A percentile compares a stretch with the other conserved stretches of the same genome.
These are phyloP conservation scores for Smittia aterrima DNA, from an alignment of 2,888 invertebrate genomes.

Conservation along the genomic window DNA sequence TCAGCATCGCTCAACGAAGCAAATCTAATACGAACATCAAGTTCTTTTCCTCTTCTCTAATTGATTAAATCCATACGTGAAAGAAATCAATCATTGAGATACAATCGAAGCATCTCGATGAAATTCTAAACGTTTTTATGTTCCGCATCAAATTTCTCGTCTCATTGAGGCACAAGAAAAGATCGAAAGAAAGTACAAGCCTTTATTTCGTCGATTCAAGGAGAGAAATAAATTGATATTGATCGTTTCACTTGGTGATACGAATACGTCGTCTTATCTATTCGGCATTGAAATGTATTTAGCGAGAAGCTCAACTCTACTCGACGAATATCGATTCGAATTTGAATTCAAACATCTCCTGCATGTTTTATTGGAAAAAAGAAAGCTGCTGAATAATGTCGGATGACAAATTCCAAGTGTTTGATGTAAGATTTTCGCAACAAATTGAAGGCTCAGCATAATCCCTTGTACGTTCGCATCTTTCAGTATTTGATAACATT, in stretches of 20 bases:
- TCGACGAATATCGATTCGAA: not conserved
- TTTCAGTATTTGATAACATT: too few relatives aligned
- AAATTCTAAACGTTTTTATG: too few relatives aligned
- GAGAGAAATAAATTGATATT: not conserved
- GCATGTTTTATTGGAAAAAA: not conserved
- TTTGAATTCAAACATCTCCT: not conserved
- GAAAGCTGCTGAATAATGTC: not conserved
- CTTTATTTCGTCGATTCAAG: not conserved
- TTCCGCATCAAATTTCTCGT: not conserved
- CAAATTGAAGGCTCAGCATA: not conserved
- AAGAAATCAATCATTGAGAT: not conserved
- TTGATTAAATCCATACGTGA: not conserved
- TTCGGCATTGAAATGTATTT: not conserved
- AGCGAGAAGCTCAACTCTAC: not conserved
- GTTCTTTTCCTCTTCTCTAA: not conserved
- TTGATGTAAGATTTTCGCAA: not conserved
- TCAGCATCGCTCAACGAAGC: too few relatives aligned
- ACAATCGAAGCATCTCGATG: not conserved
- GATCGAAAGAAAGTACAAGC: not conserved
- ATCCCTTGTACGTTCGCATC: not conserved
- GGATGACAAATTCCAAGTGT: not conserved
- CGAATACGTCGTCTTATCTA: not conserved
- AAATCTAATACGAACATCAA: too few relatives aligned
- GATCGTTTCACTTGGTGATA: not conserved
- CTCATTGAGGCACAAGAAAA: not conserved